Base-by-base conservation (phyloP, 2,797 vertebrate species). In the Pseudochaenichthys georgianus region DNA sequence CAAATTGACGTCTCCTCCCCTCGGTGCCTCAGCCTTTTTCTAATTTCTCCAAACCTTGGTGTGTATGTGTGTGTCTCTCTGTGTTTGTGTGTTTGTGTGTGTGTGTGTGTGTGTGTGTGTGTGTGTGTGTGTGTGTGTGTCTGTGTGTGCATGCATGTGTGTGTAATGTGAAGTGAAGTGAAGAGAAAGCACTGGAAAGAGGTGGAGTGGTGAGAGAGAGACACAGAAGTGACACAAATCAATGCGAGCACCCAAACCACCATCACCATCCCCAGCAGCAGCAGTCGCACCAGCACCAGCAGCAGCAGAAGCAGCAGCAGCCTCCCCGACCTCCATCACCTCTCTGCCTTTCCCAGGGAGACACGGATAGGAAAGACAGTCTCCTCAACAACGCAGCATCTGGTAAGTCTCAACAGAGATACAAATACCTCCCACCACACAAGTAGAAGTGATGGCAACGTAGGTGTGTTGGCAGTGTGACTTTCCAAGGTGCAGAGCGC, bases 41-140 rank as follows among this genome's bases (percentile, higher is more conserved):
- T 95, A 92, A 94, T 95, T 94, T 94, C 81, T 92, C 86, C 91
- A 94, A 91, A 90, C 93, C 90, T 92, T 90, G 55, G 46, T 54
- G 90, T 38, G 34, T 38, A 9, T 38, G 69, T 83, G 93, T 94
- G 93, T 92, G 83, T 94, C 1, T 38, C 89, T 94, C 89, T 94
- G 89, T 79, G 89, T 93, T 90, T 28, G 23, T 28, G 23, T 28
- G 23, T 28, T 4, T 92, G 82, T 94, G 87, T 94, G 89, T 67
- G 94, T 89, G 82, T 88, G 70, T 71, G 87, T 94, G 89, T 67
- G 94, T 89, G 82, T 88, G 70, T 71, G 57, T 91, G 69, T 83
- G 93, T 94, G 93, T 92, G 83, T 93, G 91, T 94, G 89, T 93
- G 88, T 73, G 81, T n/a, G n/a, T n/a, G n/a, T n/a, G n/a, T n/a